Evolutionary conservation across 2,888 invertebrate species (phyloP).

Genomic region (Drepanosiphum platanoidis): DNA sequence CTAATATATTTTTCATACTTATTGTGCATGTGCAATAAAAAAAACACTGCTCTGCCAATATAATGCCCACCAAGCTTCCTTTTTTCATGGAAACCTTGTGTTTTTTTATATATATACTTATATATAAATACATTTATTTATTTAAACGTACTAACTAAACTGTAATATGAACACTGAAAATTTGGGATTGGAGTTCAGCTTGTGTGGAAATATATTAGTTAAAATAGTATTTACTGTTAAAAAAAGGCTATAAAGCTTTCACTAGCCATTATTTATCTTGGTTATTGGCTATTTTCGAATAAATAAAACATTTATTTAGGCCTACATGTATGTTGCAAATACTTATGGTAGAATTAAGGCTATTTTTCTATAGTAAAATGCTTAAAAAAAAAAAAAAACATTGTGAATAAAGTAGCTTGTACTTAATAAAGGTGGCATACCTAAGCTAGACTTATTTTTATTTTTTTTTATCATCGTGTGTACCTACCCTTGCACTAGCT

Average conservation of each 20-base stretch:
- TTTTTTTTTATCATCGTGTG: conserved; percentile 62
- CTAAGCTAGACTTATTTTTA: conserved; percentile 62
- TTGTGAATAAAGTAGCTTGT: conserved; percentile 62
- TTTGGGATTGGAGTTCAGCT: conserved; percentile 62
- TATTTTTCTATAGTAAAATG: conserved; percentile 62
- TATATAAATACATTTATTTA: conserved; percentile 50
- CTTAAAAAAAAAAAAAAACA: conserved; percentile 58
- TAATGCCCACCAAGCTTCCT: conserved; percentile 62
- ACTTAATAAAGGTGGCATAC: conserved; percentile 62
- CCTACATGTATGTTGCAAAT: conserved; percentile 62
- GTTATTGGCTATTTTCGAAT: conserved; percentile 60
- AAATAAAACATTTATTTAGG: conserved; percentile 58
- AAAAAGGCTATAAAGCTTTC: conserved; percentile 61
- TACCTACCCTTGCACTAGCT: conserved; percentile 62
- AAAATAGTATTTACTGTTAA: conserved; percentile 58
- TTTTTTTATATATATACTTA: conserved; percentile 40
- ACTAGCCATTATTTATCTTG: conserved; percentile 62
- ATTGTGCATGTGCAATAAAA: conserved; percentile 62
- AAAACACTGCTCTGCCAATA: conserved; percentile 62
- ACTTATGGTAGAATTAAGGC: conserved; percentile 62
- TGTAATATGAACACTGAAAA: conserved; percentile 61
- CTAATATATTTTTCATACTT: conserved; percentile 62
- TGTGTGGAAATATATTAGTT: conserved; percentile 62
- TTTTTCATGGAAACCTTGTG: conserved; percentile 60
- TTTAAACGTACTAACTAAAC: conserved; percentile 59